phyloP scores from a whole-genome alignment of 2,888 invertebrate genomes.

The Cacoxenus indagator region DNA sequence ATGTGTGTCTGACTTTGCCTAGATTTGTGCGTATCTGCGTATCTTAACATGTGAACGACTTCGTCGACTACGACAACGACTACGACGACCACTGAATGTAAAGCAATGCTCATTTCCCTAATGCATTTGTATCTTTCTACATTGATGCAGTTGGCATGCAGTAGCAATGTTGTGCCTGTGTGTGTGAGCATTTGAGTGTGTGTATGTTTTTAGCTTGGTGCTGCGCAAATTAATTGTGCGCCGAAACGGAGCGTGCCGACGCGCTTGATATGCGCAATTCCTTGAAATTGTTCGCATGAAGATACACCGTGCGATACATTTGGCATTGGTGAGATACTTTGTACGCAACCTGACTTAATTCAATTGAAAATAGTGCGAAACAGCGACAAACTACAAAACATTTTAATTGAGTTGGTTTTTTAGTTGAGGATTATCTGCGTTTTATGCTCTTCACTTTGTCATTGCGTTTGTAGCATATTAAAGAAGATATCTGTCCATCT shows the following conservation, averaged over 20 bases:
- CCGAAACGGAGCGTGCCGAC: conserved; percentile 70
- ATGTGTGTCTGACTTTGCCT: neutral
- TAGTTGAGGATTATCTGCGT: conserved; percentile 42
- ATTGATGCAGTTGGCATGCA: conserved; percentile 7
- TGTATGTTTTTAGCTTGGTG: conserved; percentile 37
- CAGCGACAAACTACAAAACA: conserved; percentile 41
- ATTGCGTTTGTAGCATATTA: too few relatives aligned
- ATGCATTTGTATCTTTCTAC: conserved; percentile 49
- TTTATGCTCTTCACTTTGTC: neutral
- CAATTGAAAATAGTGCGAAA: conserved; percentile 65
- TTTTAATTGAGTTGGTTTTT: too few relatives aligned
- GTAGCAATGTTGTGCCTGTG: neutral
- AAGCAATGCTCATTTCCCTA: conserved; percentile 46
- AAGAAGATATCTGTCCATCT: too few relatives aligned
- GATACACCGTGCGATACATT: conserved; percentile 12
- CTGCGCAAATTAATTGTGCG: conserved; percentile 68
- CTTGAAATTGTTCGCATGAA: conserved; percentile 68
- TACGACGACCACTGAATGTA: neutral
- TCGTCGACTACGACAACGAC: neutral
- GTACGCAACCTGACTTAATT: conserved; percentile 49
- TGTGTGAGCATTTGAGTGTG: neutral
- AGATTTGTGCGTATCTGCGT: conserved; percentile 11
- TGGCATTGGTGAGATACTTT: neutral
- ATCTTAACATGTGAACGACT: conserved; percentile 19
- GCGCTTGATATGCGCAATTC: conserved; percentile 70